phyloP scores from a whole-genome alignment of 2,888 invertebrate genomes.

The Aphodius granarius region DNA sequence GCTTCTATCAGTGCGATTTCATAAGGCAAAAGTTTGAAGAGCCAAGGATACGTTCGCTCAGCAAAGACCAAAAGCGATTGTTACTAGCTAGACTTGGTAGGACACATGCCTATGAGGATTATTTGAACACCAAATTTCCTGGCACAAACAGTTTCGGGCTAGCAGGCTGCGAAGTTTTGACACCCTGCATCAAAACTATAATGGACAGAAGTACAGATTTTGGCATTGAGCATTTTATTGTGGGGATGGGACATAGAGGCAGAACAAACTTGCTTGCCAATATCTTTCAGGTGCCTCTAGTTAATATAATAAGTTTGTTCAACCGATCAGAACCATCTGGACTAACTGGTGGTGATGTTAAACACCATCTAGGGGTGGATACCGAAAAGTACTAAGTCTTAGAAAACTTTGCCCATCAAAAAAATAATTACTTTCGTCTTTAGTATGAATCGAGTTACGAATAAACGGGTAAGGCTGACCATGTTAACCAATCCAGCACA shows the following conservation, averaged over 20 bases:
- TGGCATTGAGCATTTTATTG: slow-evolving; percentile 42
- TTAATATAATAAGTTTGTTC: slow-evolving; percentile 14
- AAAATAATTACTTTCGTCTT: not conserved
- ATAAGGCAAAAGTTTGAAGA: slow-evolving; percentile 44
- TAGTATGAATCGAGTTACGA: slow-evolving; percentile 23
- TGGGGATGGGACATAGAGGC: slow-evolving; percentile 51
- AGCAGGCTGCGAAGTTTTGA: slow-evolving; percentile 46
- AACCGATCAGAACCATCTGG: slow-evolving; percentile 16
- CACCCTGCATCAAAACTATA: slow-evolving; percentile 40
- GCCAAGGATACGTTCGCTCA: slow-evolving; percentile 41
- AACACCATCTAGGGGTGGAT: slow-evolving; percentile 81
- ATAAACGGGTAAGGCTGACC: slow-evolving; percentile 16
- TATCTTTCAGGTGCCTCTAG: slow-evolving; percentile 18
- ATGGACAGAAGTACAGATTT: slow-evolving; percentile 43
- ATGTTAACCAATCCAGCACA: slow-evolving; percentile 23
- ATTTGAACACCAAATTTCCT: slow-evolving; percentile 43
- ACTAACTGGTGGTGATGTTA: slow-evolving; percentile 78
- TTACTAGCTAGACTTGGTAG: slow-evolving; percentile 44
- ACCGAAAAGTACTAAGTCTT: slow-evolving; percentile 66
- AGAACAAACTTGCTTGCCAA: slow-evolving; percentile 51
- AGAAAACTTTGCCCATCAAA: not conserved
- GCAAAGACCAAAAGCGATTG: slow-evolving; percentile 41
- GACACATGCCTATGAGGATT: slow-evolving; percentile 42
- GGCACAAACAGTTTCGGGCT: slow-evolving; percentile 46
- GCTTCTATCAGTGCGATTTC: slow-evolving; percentile 44